phyloP scores from a whole-genome alignment of 2,888 invertebrate genomes.

The Mesorhabditis spiculigera region DNA sequence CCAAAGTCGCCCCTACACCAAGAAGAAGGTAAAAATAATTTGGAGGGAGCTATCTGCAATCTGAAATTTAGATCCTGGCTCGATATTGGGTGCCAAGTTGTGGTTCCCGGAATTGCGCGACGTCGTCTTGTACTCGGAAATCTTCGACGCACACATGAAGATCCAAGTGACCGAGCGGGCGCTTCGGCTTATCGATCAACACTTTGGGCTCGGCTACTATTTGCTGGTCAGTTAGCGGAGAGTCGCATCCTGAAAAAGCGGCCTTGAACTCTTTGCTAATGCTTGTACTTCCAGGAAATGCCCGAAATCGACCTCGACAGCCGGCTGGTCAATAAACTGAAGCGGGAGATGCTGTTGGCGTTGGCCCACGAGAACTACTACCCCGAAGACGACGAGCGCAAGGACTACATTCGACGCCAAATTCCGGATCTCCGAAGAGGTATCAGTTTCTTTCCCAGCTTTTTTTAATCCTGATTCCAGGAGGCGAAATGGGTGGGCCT shows the following conservation, averaged over 20 bases:
- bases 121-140: constrained; percentile 72
- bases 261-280: too few species aligned
- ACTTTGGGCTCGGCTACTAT: constrained; percentile 91
- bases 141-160: constrained; percentile 48
- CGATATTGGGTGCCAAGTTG: constrained; percentile 72
- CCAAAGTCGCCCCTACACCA: constrained; percentile 47
- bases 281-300: constrained; percentile 66
- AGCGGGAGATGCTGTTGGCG: constrained; percentile 77
- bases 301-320: constrained; percentile 86
- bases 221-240: constrained; percentile 65
- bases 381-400: constrained; percentile 42
- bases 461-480: constrained; percentile 13
- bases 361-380: constrained; percentile 60
- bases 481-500: constrained; percentile 95
- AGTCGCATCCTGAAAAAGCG: too few species aligned
- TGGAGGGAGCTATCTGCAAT: background rate
- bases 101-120: constrained; percentile 81
- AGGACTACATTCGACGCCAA: constrained; percentile 65
- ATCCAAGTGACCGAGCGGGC: constrained; percentile 77
- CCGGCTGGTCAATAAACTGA: constrained; percentile 74
- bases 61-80: background rate
- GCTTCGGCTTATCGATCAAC: constrained; percentile 78
- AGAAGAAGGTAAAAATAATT: constrained; percentile 53
- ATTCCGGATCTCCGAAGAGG: constrained; percentile 77
- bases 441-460: too few species aligned